Evolutionary conservation across 2,113 vertebrate species (phyloP).

Genomic region (Brachyhypopomus gauderio): DNA sequence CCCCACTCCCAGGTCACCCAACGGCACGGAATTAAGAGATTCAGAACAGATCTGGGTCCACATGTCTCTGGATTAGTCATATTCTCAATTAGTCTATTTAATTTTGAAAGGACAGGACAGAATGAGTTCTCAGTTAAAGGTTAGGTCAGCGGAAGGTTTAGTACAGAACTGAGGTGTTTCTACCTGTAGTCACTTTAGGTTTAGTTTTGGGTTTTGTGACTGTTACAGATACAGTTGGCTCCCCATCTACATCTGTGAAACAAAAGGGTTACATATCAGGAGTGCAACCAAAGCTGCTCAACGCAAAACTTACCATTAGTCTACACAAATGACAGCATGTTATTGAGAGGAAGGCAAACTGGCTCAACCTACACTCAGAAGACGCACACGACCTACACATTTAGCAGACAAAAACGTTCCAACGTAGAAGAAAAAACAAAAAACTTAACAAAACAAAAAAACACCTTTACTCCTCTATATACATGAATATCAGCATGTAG

Average conservation of each 20-base stretch:
- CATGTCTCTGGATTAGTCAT: conserved; percentile 6
- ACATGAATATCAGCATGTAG: too few species aligned
- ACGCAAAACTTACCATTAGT: background rate
- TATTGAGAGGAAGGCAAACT: background rate
- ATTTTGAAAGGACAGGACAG: background rate
- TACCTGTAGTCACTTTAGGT: conserved; percentile 67
- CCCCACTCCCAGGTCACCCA: background rate
- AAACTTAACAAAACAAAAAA: too few species aligned
- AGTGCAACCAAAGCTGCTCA: conserved; percentile 1
- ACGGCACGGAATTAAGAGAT: background rate
- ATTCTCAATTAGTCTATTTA: background rate
- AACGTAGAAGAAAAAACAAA: too few species aligned
- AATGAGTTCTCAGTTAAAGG: background rate
- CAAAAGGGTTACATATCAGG: conserved; percentile 66
- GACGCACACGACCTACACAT: too few species aligned
- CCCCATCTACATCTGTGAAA: conserved; percentile 69
- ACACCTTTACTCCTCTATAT: too few species aligned
- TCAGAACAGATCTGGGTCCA: background rate
- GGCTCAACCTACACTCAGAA: background rate
- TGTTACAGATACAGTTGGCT: conserved; percentile 48
- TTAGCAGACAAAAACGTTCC: too few species aligned
- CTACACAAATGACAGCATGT: background rate
- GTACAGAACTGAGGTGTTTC: conserved; percentile 56
- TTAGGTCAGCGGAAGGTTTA: conserved; percentile 4
- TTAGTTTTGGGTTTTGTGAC: conserved; percentile 37